phyloP scores from a whole-genome alignment of 1,140 invertebrate genomes.

The Euura lappo region DNA sequence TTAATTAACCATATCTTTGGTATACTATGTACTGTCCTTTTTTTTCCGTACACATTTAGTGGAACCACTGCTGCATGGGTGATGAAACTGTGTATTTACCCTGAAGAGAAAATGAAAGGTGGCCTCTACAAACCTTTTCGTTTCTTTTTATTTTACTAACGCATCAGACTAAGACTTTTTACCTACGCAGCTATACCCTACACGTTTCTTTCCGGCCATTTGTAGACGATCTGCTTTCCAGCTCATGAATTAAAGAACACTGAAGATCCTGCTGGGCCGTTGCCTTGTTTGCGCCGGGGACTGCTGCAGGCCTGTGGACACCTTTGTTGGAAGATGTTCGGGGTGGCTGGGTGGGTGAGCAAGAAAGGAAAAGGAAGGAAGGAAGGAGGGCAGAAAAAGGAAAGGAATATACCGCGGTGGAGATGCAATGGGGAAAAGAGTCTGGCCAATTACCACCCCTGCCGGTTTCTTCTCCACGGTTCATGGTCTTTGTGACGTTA shows the following conservation, averaged over 20 bases:
- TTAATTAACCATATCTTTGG: too few relatives aligned
- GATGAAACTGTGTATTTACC: too few relatives aligned
- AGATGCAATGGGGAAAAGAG: background rate
- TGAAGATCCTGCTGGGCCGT: background rate
- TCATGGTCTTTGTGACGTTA: too few relatives aligned
- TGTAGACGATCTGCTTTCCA: background rate
- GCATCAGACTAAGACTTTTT: background rate
- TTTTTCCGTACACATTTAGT: too few relatives aligned
- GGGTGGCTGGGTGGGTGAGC: background rate
- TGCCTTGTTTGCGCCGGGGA: background rate
- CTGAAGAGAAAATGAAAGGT: too few relatives aligned
- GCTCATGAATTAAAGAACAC: constrained; percentile 3
- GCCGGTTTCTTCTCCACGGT: background rate
- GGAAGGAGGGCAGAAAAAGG: background rate
- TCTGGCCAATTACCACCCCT: constrained; percentile 4
- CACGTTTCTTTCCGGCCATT: constrained; percentile 5
- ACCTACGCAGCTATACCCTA: background rate
- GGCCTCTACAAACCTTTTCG: too few relatives aligned
- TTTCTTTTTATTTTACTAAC: too few relatives aligned
- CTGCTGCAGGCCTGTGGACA: background rate
- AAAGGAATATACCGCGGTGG: too few relatives aligned
- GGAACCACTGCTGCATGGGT: too few relatives aligned
- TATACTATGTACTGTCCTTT: too few relatives aligned
- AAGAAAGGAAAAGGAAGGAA: background rate
- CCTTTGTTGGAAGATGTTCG: background rate